Evolutionary conservation across 2,113 vertebrate species (phyloP), one percentile per base, ranked within the genome.

Genomic region (Saguinus midas): DNA sequence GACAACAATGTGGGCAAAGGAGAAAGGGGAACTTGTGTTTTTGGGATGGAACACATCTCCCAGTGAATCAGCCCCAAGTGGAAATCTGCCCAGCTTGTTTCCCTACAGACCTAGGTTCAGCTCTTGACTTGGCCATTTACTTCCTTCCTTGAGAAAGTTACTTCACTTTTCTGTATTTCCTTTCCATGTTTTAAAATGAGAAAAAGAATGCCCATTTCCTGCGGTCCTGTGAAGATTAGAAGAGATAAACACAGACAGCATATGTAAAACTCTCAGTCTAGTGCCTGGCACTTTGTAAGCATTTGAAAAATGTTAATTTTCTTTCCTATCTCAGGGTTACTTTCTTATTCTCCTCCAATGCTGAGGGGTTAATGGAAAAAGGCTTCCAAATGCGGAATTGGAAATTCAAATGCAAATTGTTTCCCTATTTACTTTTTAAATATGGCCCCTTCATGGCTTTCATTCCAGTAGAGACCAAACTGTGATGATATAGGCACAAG

Each of bases 111-210:
- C 55, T 50, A 13, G 0, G 68, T 61, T 97, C 17, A 58, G 52
- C 29, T 48, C 21, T 86, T 61, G 50, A 13, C 57, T 79, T 93
- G 29, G 14, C 8, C 25, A 35, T 48, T 73, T 72, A 66, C 20
- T 81, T 76, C 93, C 94, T 18, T 17, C 17, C 35, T 64, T 73
- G 20, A 96, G 80, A 81, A 89, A 82, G 40, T 90, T 72, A 68
- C 64, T 96, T 95, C 8, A 17, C 70, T 78, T 91, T 87, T 90
- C 52, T 37, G 11, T 72, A 40, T 16, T 87, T 25, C 93, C 29
- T 87, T 86, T 96, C 37, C 23, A 37, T 55, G 27, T 58, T 72
- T 92, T 97, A 87, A 88, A 57, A 61, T 81, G 93, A 73, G 81
- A 16, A 78, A 94, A 84, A 50, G 18, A 57, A 70, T 87, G 43